Base-by-base conservation (phyloP, 2,888 invertebrate species). In the Mesochorus sp. region DNA sequence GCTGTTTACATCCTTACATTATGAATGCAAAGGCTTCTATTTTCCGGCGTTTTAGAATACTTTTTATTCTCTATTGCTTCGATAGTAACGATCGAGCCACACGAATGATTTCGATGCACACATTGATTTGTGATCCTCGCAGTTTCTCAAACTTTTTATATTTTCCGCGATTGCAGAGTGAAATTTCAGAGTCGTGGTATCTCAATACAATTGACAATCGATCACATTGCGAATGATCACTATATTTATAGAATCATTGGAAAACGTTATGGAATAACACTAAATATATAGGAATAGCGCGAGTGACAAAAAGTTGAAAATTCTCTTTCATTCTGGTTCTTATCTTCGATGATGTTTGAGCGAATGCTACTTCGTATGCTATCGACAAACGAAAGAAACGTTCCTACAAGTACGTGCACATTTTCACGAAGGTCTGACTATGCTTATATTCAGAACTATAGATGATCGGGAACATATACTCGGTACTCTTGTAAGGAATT, bases 311-410 rank as follows among this genome's bases (percentile, higher is more conserved):
- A 26, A 44, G 28, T 3, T 44, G 73, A 28, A 76, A 68, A 42
- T 70, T 71, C 62, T 47, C 59, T 24, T 26, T 59, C 75, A 24
- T 42, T 19, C 39, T 14, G 37, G 55, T 21, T 47, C 42, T 31
- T 44, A 44, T 17, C 44, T 80, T 37, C 21, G 57, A 61, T 81
- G 82, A 83, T 87, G 85, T 85, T 87, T 88, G 83, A 83, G 83
- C 84, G 85, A 87, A 71, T 85, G 84, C 84, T 83, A 85, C 86
- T 88, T 87, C 85, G 85, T 86, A 88, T 88, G 85, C 87, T 80
- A 72, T 80, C 68, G 80, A 79, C 83, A 83, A 80, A 79, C 82
- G 82, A 78, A 79, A 81, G 81, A 68, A 82, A 83, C 84, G 81
- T 83, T 85, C 82, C 80, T 82, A n/a, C n/a, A 70, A 87, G 84